Evolutionary conservation across 2,888 invertebrate species (phyloP), one percentile per base, ranked within the genome.

Genomic region (Hypsopygia costalis): DNA sequence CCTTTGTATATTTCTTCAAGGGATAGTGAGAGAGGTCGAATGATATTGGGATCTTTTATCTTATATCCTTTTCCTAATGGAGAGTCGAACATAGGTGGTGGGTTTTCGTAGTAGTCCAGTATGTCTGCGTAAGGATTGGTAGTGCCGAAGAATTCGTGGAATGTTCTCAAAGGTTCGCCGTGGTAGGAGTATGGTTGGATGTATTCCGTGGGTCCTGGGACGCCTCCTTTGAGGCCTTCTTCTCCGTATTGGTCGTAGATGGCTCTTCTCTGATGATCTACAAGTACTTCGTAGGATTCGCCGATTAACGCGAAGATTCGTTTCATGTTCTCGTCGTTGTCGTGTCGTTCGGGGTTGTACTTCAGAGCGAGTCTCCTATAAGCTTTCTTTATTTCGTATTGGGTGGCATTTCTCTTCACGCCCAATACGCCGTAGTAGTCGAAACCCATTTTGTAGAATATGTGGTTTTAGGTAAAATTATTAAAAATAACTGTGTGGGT

Each of bases 221-320:
- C 92, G 0, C 97, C 96, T 58, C 90, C 91, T 70, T 96, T 96
- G 32, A 97, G 83, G 0, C 96, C 97, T 60, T 94, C 94, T 75
- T 97, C 97, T 0, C 97, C 97, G 76, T 94, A 97, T 62, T 95
- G 95, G 77, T 97, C 97, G 81, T 94, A 98, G 9, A 97, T 92
- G 8, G 95, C 93, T 41, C 94, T 89, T 45, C 81, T 81, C 46
- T 92, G 79, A 30, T 93, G 91, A 71, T 94, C 88, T 1, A 92
- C 91, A 16, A 96, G 82, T 6, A 95, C 93, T 59, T 96, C 95
- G 69, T 93, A 96, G 0, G 96, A 95, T 85, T 95, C 95, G 21
- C 92, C 93, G 36, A 94, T 90, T 11, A 93, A 76, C 1, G 90
- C 73, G 69, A 94, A 94, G 51, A 92, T 85, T 40, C 82, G 69